Conservation (phyloP, 2,888 invertebrate species). For the Calameuta pallipes region DNA sequence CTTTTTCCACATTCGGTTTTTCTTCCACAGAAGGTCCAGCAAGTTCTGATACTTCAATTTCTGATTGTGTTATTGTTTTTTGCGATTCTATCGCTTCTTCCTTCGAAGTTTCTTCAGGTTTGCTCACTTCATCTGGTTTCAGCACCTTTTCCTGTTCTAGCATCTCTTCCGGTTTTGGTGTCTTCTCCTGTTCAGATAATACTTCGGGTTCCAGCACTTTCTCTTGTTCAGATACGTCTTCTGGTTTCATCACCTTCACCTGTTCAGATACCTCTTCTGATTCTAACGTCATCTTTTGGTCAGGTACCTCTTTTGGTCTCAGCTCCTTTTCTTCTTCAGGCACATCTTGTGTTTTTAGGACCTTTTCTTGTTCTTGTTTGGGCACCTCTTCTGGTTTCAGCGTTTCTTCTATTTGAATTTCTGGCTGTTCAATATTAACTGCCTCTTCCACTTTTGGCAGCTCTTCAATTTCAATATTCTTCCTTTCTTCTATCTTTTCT, state of each 20-base stretch:
- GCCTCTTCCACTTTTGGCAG: background rate
- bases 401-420: background rate
- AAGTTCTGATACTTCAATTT: background rate
- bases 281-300: background rate
- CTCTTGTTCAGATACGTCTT: background rate
- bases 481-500: slow-evolving; percentile 1
- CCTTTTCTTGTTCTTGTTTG: background rate
- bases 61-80: too few species aligned
- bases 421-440: background rate
- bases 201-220: background rate
- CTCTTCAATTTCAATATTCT: background rate
- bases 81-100: background rate
- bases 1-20: background rate
- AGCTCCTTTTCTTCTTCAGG: background rate
- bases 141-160: background rate
- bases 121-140: background rate
- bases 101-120: background rate
- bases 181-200: background rate
- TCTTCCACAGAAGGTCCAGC: background rate
- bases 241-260: background rate
- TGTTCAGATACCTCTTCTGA: background rate
- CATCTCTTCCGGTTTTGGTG: background rate
- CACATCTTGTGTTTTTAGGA: background rate
- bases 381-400: background rate
- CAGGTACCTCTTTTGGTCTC: background rate